A percentile compares a stretch with the other conserved stretches of the same genome.
These are phyloP conservation scores for Vollenhovia emeryi DNA, from an alignment of 1,140 invertebrate genomes.

Conservation along the genomic window DNA sequence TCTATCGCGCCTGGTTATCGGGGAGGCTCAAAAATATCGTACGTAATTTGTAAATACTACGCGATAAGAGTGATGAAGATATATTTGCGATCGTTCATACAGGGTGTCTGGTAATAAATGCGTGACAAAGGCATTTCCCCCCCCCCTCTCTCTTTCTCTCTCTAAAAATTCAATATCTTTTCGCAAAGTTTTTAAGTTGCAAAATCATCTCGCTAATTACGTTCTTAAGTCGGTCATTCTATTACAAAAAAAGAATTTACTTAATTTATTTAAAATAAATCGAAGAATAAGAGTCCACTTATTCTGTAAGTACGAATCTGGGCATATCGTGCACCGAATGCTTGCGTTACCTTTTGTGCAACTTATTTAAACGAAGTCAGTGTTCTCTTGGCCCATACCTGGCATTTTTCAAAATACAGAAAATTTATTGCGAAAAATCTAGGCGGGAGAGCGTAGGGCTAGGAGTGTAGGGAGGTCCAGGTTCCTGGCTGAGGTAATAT, in stretches of 20 bases:
- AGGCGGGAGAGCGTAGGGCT: too few relatives aligned
- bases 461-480: too few relatives aligned
- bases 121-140: too few relatives aligned
- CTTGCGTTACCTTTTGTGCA: background rate
- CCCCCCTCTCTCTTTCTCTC: too few relatives aligned
- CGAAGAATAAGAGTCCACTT: background rate
- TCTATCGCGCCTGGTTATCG: background rate
- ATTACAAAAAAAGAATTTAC: background rate
- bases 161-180: background rate
- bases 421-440: too few relatives aligned
- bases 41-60: slow-evolving; percentile 7
- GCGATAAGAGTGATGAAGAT: background rate
- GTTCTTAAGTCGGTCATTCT: background rate
- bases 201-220: background rate
- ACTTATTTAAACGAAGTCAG: background rate
- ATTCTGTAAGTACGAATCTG: too few relatives aligned
- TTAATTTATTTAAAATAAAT: background rate
- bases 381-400: too few relatives aligned
- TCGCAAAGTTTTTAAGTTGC: background rate
- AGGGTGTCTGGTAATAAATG: background rate
- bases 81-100: background rate
- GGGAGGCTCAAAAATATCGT: background rate
- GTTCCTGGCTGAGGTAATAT: too few relatives aligned
- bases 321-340: background rate
- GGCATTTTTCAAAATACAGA: too few relatives aligned